Percentiles rank a stretch among this genome's conserved stretches.
phyloP scores from a whole-genome alignment of 2,888 invertebrate species.

The Saturnia japonica region DNA sequence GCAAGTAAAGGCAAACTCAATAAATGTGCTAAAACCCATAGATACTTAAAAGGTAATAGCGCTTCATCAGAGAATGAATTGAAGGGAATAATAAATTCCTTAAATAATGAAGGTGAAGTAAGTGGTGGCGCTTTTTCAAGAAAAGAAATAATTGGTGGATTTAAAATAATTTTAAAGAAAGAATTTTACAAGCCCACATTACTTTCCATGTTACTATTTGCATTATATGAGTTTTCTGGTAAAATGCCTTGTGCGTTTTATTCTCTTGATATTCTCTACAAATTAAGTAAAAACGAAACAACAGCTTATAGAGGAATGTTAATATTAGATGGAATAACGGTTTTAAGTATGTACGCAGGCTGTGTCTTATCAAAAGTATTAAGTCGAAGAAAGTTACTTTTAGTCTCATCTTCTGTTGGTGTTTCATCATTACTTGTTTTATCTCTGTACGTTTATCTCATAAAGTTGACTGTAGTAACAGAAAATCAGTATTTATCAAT shows the following conservation, averaged over 20 bases:
- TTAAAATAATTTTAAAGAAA: slow-evolving; percentile 31
- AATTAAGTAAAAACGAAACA: slow-evolving; percentile 41
- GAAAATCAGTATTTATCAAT: slow-evolving; percentile 40
- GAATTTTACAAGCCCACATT: slow-evolving; percentile 46
- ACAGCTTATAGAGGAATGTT: slow-evolving; percentile 50
- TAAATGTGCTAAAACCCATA: slow-evolving; percentile 38
- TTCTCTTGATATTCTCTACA: slow-evolving; percentile 50
- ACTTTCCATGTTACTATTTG: slow-evolving; percentile 32
- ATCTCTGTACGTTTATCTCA: slow-evolving; percentile 42
- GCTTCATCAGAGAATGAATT: slow-evolving; percentile 43
- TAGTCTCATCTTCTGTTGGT: slow-evolving; percentile 34
- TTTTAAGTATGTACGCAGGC: slow-evolving; percentile 45
- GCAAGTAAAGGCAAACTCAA: slow-evolving; percentile 42
- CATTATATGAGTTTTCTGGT: slow-evolving; percentile 38
- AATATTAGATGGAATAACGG: slow-evolving; percentile 52
- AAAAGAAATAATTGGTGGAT: slow-evolving; percentile 26
- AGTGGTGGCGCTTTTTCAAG: slow-evolving; percentile 26
- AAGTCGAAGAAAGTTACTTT: slow-evolving; percentile 40
- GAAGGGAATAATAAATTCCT: slow-evolving; percentile 34
- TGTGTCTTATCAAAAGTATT: slow-evolving; percentile 35
- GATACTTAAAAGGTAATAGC: slow-evolving; percentile 44
- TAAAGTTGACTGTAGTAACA: slow-evolving; percentile 29
- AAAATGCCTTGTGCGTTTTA: slow-evolving; percentile 48
- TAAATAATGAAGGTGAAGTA: slow-evolving; percentile 23
- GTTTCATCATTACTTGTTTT: slow-evolving; percentile 36